Evolutionary conservation across 2,113 vertebrate species (phyloP), one percentile per base, ranked within the genome.

Genomic region (Scatophagus argus): DNA sequence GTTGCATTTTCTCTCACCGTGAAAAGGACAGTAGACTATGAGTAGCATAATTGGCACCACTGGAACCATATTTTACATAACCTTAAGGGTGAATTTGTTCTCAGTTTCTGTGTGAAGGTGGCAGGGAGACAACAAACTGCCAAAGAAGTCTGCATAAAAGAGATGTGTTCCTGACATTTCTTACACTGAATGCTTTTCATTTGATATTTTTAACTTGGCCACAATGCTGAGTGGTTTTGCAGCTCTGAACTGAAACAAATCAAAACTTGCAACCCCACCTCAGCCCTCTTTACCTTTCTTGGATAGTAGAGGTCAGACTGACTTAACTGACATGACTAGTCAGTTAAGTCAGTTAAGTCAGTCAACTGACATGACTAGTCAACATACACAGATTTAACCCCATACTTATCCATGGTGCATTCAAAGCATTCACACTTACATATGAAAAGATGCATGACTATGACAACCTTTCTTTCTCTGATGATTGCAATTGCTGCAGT

Each of bases 401-500:
- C 11, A 29, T 41, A 55, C n/a, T 32, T 46, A 27, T 60, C 41
- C 32, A 56, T 16, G 55, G 5, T 59, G 64, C 16, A 39, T 86
- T 76, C 25, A 72, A 29, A 74, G 38, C 27, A 39, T 29, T 6
- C 14, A 39, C 39, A 0, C 5, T 72, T 39, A 64, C 49, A 38
- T 25, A 16, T 60, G 39, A 74, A 10, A 67, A 5, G 12, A 14
- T 25, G n/a, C 8, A 5, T 19, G 46, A 29, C 17, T 11, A 73
- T 41, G 34, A 52, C 27, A 52, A 13, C 67, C 49, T 71, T 38
- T 17, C 47, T 47, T 21, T 56, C 17, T 81, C 44, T 29, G 55
- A 4, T 8, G 49, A 0, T 58, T 9, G 43, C 34, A 46, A 52
- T 70, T 61, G 39, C 55, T 71, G 66, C 63, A 17, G 38, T 29